Evolutionary conservation across 2,113 vertebrate species (phyloP).

Genomic region (Potamarius usumacintae): DNA sequence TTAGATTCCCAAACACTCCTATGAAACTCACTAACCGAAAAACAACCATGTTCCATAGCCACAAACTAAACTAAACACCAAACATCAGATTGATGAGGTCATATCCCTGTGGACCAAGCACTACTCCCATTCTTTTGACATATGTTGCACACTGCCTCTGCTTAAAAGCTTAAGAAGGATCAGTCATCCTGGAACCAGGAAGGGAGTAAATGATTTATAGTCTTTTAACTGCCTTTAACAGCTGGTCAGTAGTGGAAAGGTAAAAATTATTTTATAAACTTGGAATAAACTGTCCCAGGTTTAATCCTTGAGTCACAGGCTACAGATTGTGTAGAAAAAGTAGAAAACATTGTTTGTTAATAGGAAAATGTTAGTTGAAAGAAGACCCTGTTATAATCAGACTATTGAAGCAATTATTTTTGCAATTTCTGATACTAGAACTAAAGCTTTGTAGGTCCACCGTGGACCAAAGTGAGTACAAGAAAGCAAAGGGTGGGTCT

Average conservation of each 20-base stretch:
- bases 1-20: conserved; percentile 25
- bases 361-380: background rate
- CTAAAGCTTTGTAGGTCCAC: background rate
- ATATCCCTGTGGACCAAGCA: conserved; percentile 30
- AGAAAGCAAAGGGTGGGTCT: background rate
- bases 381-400: background rate
- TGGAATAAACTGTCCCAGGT: background rate
- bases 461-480: background rate
- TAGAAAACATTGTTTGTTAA: background rate
- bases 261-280: background rate
- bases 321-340: conserved; percentile 8
- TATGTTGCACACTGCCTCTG: conserved; percentile 37
- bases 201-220: conserved; percentile 43
- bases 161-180: conserved; percentile 42
- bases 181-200: conserved; percentile 24
- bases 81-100: conserved; percentile 18
- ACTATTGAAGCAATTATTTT: background rate
- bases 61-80: conserved; percentile 35
- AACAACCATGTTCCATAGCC: conserved; percentile 31
- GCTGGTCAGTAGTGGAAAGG: background rate
- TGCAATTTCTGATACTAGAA: background rate
- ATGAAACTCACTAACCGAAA: conserved; percentile 15
- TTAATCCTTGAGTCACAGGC: background rate
- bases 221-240: conserved; percentile 22
- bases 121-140: conserved; percentile 35